These are phyloP conservation scores for Falco concolor DNA, from an alignment of 2,797 vertebrate species.

Conservation along the genomic window DNA sequence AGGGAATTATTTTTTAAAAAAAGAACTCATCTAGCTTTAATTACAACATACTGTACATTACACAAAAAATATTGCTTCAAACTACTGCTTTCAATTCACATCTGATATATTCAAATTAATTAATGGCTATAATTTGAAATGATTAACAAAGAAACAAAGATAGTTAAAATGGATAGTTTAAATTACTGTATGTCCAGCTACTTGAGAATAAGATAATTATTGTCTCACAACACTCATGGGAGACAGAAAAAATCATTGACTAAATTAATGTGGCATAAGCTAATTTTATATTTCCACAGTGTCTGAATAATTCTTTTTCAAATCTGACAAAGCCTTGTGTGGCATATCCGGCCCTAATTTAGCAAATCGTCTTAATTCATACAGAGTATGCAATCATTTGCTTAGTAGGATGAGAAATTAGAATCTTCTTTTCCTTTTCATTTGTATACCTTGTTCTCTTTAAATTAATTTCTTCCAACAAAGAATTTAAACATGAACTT, in stretches of 20 bases:
- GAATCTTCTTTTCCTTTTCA: background rate
- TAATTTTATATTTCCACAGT: constrained; percentile 4
- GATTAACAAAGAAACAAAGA: constrained; percentile 36
- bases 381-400: background rate
- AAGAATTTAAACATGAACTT: background rate
- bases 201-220: constrained; percentile 38
- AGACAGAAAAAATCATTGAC: background rate
- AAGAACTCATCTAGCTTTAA: constrained; percentile 24
- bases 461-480: background rate
- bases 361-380: background rate
- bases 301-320: constrained; percentile 16
- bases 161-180: background rate
- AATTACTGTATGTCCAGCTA: constrained; percentile 37
- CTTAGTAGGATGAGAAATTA: background rate
- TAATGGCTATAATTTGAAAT: constrained; percentile 51
- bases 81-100: constrained; percentile 18
- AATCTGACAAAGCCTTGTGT: background rate
- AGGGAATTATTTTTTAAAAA: background rate
- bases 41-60: constrained; percentile 17
- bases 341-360: background rate
- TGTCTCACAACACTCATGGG: constrained; percentile 8
- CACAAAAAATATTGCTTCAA: constrained; percentile 16
- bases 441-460: background rate
- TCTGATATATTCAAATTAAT: constrained; percentile 46
- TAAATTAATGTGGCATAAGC: constrained; percentile 30